These are phyloP conservation scores for Actinopyga echinites DNA, from an alignment of 53 echinoderm and acorn worm species.

Conservation along the genomic window DNA sequence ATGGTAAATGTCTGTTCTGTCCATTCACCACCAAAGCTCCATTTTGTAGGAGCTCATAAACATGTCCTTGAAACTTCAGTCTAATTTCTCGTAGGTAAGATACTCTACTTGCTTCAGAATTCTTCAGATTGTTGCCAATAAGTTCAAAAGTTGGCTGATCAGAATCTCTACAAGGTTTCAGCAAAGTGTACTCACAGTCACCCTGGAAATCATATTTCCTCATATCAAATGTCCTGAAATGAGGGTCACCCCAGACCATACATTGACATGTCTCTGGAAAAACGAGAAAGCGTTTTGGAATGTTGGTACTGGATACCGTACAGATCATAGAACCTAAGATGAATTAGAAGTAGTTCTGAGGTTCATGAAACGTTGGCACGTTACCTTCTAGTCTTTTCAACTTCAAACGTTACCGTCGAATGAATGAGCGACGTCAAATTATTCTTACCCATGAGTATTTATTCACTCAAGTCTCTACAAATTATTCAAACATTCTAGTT, in stretches of 20 bases:
- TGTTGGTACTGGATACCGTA: no score
- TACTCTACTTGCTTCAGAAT: slow-evolving; percentile 42
- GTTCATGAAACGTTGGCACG: no score
- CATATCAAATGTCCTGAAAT: slow-evolving; percentile 72
- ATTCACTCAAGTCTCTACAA: no score
- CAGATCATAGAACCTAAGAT: no score
- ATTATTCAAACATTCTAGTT: no score
- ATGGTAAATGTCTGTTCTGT: slow-evolving; percentile 57
- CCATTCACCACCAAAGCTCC: slow-evolving; percentile 36
- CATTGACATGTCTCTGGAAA: slow-evolving; percentile 47
- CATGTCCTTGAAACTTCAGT: slow-evolving; percentile 27
- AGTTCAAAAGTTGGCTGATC: slow-evolving; percentile 43
- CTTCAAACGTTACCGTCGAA: no score
- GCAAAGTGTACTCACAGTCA: slow-evolving; percentile 65
- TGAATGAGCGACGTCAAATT: no score
- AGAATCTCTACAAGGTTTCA: slow-evolving; percentile 31
- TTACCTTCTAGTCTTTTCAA: no score
- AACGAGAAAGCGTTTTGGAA: background rate
- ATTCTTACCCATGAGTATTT: no score
- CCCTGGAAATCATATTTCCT: slow-evolving; percentile 64
- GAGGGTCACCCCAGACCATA: slow-evolving; percentile 60
- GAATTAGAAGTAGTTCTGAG: no score
- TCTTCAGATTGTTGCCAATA: slow-evolving; percentile 43
- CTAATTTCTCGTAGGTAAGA: slow-evolving; percentile 46
- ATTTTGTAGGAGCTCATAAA: slow-evolving; percentile 24